These are phyloP conservation scores for Epicampocera succincta DNA, from an alignment of 2,888 invertebrate species.

Conservation along the genomic window DNA sequence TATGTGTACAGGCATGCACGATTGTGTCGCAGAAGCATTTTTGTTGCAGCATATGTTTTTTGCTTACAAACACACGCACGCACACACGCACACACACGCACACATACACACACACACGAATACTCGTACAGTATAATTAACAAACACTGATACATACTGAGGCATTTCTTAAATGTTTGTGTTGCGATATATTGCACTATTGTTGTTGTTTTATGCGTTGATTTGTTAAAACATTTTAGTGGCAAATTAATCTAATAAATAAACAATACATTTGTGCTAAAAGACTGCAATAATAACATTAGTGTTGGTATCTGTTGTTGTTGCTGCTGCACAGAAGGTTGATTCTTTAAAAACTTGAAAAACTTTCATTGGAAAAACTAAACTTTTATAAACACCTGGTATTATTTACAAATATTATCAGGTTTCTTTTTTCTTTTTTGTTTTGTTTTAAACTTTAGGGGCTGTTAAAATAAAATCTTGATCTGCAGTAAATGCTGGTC, in stretches of 20 bases:
- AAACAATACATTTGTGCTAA: constrained; percentile 48
- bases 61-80: too few species aligned
- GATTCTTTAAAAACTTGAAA: not conserved
- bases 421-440: too few species aligned
- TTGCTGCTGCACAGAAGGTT: not conserved
- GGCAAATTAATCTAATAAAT: constrained; percentile 65
- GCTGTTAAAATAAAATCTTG: too few species aligned
- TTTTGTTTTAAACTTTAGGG: too few species aligned
- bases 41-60: too few species aligned
- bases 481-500: too few species aligned
- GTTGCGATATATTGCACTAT: constrained; percentile 49
- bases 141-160: constrained; percentile 21
- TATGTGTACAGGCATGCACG: too few species aligned
- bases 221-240: constrained; percentile 62
- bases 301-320: not conserved
- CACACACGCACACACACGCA: too few species aligned
- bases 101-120: not conserved
- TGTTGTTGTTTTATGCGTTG: constrained; percentile 34
- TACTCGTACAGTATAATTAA: not conserved
- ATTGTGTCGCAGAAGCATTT: too few species aligned
- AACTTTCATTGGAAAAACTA: too few species aligned
- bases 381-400: too few species aligned
- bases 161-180: constrained; percentile 62
- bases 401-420: too few species aligned
- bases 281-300: constrained; percentile 16